These are phyloP conservation scores for Halyomorpha halys DNA, from an alignment of 1,140 invertebrate species.

Conservation along the genomic window DNA sequence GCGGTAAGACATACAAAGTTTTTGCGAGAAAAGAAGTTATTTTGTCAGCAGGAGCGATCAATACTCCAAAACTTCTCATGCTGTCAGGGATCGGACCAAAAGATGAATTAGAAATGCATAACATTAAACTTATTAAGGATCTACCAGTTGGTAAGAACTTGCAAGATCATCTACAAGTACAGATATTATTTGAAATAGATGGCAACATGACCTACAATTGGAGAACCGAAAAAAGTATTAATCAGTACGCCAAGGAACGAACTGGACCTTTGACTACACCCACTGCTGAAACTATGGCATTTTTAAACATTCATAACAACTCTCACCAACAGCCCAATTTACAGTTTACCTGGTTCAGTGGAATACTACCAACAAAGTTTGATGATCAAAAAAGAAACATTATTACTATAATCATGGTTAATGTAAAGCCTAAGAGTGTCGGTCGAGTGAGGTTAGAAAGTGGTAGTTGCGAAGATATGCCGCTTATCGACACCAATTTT, in stretches of 20 bases:
- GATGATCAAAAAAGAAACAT: neutral
- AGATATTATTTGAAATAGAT: conserved; percentile 30
- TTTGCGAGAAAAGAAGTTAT: conserved; percentile 65
- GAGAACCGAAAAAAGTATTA: conserved; percentile 34
- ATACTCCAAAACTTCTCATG: conserved; percentile 35
- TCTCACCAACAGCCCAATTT: neutral
- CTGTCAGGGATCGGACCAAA: conserved; percentile 39
- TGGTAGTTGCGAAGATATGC: neutral
- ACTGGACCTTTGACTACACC: conserved; percentile 38
- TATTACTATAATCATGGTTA: neutral
- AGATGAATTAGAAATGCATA: conserved; percentile 39
- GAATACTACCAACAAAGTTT: neutral
- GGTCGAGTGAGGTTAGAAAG: neutral
- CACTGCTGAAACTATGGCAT: conserved; percentile 26
- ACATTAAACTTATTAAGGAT: conserved; percentile 42
- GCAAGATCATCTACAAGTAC: conserved; percentile 37
- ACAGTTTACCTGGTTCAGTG: neutral
- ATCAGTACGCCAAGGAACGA: conserved; percentile 34
- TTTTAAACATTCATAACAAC: neutral
- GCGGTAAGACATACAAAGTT: conserved; percentile 38
- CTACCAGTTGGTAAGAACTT: conserved; percentile 52
- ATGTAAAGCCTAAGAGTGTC: neutral
- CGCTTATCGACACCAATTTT: neutral
- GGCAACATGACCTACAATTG: conserved; percentile 34
- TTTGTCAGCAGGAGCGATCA: conserved; percentile 36